Evolutionary conservation across 1,140 invertebrate species (phyloP), one percentile per base, ranked within the genome.

Genomic region (Daktulosphaira vitifoliae): DNA sequence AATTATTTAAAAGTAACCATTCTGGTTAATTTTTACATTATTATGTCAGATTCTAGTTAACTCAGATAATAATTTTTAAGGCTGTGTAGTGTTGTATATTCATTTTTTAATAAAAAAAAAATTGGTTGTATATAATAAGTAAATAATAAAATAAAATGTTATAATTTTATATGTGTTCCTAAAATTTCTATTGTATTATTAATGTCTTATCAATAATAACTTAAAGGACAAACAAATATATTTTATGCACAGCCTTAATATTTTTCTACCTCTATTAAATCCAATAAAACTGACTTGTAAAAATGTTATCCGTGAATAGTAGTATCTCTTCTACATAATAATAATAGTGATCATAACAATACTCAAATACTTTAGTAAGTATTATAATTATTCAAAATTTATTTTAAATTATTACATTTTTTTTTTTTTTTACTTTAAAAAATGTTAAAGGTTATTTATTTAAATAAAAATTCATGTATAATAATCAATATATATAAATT

Each of bases 401-500:
- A 42, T 38, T 42, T 20, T n/a, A n/a, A n/a, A n/a, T n/a, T n/a
- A n/a, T n/a, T n/a, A n/a, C n/a, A n/a, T n/a, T n/a, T n/a, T n/a
- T n/a, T n/a, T n/a, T n/a, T n/a, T n/a, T n/a, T n/a, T 62, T 38
- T 62, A 62, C 56, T 62, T 62, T 46, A 46, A 62, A 25, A 62
- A 23, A 29, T n/a, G 38, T 25, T 33, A 26, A 9, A 62, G 46
- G 42, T 62, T 62, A 56, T 56, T 54, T 54, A 44, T 59, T 16
- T 56, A 44, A 5, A 33, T 33, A 33, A 5, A 33, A 11, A 5
- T 33, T 5, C 11, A 33, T 33, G 29, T 33, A 33, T 33, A 33
- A 33, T 33, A 33, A 33, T 33, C 5, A 33, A 33, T 11, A 33
- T 11, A 33, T 33, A n/a, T n/a, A n/a, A n/a, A n/a, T n/a, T n/a